phyloP scores from a whole-genome alignment of 2,888 invertebrate species.

The Ceriagrion tenellum region DNA sequence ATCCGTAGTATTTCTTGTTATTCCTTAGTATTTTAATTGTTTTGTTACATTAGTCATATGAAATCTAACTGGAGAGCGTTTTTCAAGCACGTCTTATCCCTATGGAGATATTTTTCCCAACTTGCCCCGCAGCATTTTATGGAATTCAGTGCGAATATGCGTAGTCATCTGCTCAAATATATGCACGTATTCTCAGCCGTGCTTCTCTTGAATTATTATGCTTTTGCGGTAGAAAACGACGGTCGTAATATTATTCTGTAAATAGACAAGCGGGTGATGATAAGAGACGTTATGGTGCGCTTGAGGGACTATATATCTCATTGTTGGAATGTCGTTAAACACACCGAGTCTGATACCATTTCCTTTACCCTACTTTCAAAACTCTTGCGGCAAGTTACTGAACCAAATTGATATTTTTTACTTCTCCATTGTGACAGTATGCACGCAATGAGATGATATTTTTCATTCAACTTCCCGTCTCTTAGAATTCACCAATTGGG shows the following conservation, averaged over 20 bases:
- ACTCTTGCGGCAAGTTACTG: not conserved
- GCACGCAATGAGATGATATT: not conserved
- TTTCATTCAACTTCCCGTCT: constrained; percentile 5
- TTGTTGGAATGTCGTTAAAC: constrained; percentile 29
- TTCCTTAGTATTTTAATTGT: not conserved
- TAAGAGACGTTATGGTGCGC: not conserved
- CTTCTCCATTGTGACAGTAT: not conserved
- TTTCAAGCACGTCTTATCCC: not conserved
- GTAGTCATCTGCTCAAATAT: not conserved
- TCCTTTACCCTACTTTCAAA: constrained; percentile 49
- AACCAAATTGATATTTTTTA: not conserved
- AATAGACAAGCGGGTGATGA: not conserved
- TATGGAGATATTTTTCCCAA: not conserved
- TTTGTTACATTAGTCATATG: not conserved
- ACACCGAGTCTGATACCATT: constrained; percentile 9
- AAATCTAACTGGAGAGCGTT: not conserved
- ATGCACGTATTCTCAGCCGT: not conserved
- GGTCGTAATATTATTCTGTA: constrained; percentile 4
- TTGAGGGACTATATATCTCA: not conserved
- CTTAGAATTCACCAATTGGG: not conserved
- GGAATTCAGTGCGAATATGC: not conserved
- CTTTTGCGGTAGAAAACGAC: not conserved
- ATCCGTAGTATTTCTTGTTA: no score
- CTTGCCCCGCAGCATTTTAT: not conserved
- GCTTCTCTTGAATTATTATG: not conserved